Percentiles rank a stretch among this genome's conserved stretches.
Conservation (phyloP, 2,888 invertebrate genomes). For the Lasiommata megera region DNA sequence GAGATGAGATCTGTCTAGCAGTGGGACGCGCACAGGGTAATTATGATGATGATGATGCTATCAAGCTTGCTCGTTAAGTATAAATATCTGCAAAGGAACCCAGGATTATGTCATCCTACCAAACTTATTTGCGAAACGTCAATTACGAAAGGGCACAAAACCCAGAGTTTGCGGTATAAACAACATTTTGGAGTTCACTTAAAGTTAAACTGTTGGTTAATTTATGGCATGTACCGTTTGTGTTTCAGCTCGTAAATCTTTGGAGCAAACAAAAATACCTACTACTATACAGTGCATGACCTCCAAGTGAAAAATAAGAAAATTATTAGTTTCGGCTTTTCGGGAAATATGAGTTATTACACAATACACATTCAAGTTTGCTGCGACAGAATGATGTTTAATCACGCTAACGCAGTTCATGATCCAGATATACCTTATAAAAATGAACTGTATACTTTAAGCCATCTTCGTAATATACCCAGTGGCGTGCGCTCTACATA, state of each 20-base stretch:
- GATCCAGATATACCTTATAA: not conserved
- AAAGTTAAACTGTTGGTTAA: conserved; percentile 2
- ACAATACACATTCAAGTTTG: not conserved
- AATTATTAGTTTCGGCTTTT: not conserved
- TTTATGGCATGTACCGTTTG: conserved; percentile 4
- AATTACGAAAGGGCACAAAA: not conserved
- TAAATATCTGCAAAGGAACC: too few species aligned
- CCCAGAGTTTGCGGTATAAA: not conserved
- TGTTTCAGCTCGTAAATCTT: conserved; percentile 1
- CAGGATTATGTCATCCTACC: not conserved
- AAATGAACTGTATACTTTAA: not conserved
- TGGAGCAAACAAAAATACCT: conserved; percentile 5
- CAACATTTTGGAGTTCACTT: not conserved
- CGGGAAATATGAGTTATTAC: conserved; percentile 1
- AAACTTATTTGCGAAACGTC: not conserved
- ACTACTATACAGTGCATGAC: not conserved
- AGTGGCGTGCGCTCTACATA: not conserved
- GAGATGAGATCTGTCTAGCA: too few species aligned
- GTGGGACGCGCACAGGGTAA: too few species aligned
- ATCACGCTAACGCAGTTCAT: not conserved
- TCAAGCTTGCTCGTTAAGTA: too few species aligned
- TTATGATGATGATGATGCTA: too few species aligned
- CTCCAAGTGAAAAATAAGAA: not conserved
- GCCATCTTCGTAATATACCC: not conserved
- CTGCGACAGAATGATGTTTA: not conserved